These are phyloP conservation scores for Sorex araneus DNA, from an alignment of 2,113 vertebrate genomes.

Conservation along the genomic window DNA sequence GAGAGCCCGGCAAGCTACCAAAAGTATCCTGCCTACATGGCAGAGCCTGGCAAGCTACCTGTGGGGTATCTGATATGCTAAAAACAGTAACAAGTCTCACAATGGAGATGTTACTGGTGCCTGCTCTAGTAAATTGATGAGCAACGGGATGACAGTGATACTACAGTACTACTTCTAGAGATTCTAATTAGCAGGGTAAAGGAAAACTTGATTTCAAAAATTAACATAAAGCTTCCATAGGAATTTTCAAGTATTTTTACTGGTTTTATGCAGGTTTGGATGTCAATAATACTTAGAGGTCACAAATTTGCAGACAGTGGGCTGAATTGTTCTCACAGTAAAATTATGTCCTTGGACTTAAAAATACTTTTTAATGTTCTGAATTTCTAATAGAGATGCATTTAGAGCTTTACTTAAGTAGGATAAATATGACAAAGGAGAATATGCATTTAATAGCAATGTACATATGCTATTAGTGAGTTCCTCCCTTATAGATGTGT, in stretches of 20 bases:
- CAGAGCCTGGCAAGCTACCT: too few relatives aligned
- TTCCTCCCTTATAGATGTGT: neutral
- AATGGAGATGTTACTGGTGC: too few relatives aligned
- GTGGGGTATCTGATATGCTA: too few relatives aligned
- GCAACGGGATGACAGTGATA: too few relatives aligned
- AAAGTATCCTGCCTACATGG: too few relatives aligned
- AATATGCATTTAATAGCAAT: neutral
- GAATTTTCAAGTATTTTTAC: neutral
- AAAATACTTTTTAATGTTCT: neutral
- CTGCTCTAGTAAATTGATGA: too few relatives aligned
- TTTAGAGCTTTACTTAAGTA: neutral
- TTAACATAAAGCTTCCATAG: neutral
- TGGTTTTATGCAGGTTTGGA: neutral
- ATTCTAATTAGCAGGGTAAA: slow-evolving; percentile 9
- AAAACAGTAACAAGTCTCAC: too few relatives aligned
- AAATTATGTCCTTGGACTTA: neutral
- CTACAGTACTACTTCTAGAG: too few relatives aligned
- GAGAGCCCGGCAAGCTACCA: too few relatives aligned
- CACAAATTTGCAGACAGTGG: neutral
- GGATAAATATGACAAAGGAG: neutral
- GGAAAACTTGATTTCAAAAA: neutral
- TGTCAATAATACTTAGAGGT: neutral
- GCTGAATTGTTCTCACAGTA: neutral
- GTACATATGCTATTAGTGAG: neutral
- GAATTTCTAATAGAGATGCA: slow-evolving; percentile 6